phyloP scores from a whole-genome alignment of 2,797 vertebrate genomes.

The Cephalopachus bancanus region DNA sequence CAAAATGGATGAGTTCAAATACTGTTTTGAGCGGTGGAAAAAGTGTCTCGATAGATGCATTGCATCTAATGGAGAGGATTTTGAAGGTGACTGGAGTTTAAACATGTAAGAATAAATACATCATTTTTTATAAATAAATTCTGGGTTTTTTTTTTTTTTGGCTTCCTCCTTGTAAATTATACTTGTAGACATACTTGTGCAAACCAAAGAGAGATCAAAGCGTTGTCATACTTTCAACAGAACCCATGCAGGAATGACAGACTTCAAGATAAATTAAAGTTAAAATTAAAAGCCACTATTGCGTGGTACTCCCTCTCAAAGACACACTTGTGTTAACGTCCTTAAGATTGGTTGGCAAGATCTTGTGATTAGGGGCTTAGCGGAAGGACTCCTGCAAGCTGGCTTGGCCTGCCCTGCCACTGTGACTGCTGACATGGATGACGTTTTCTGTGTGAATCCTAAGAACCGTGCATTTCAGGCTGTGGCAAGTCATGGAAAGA shows the following conservation, averaged over 20 bases:
- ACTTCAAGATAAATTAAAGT: not conserved
- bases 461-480: not conserved
- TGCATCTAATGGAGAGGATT: too few species aligned
- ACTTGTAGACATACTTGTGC: not conserved
- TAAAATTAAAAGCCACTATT: not conserved
- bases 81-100: too few species aligned
- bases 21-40: too few species aligned
- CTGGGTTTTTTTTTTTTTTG: too few species aligned
- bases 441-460: not conserved
- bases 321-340: not conserved
- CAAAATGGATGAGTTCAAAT: too few species aligned
- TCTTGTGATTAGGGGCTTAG: slow-evolving; percentile 24
- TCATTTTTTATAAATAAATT: too few species aligned
- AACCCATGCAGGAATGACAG: not conserved
- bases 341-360: slow-evolving; percentile 49
- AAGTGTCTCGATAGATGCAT: too few species aligned
- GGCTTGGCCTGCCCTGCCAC: not conserved
- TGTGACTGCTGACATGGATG: not conserved
- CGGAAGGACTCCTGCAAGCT: slow-evolving; percentile 6
- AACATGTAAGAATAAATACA: too few species aligned
- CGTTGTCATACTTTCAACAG: slow-evolving; percentile 20
- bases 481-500: slow-evolving; percentile 35
- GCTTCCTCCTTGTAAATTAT: not conserved
- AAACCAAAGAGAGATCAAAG: slow-evolving; percentile 31
- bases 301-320: not conserved